Base-by-base conservation (phyloP, 92 coral and sea anemone species). In the Meandrina meandrites region DNA sequence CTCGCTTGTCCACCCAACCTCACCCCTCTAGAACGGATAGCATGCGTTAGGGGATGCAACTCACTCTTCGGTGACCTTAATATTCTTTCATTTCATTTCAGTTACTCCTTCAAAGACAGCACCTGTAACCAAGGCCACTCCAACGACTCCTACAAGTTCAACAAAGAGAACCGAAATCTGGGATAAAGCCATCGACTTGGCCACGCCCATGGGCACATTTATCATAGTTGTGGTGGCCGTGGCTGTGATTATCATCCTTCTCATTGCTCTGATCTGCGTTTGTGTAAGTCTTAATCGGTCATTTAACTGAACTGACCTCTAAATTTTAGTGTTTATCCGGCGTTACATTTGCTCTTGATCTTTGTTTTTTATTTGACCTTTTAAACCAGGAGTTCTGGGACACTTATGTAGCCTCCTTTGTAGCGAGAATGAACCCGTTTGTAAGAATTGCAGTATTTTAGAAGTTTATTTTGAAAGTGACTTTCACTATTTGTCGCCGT, bases 171-270 rank as follows among this genome's bases (percentile, higher is more conserved):
- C 90, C 8, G 79, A 57, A 34, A 11, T 91, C 24, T 91, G 93
- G 93, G 86, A 91, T 60, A 83, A 83, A 67, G 85, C 85, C 56
- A 83, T 91, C 56, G 83, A 88, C 12, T 8, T 74, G 68, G 80
- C 86, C 42, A 76, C 89, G 9, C 86, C 87, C 17, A 27, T 62
- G 83, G 86, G 91, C 13, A 91, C 83, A 18, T 91, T 91, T 18
- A 82, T 91, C 85, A 72, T 92, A n/a, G 80, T 92, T 81, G 84
- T 92, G 79, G 87, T 79, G 56, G 85, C 90, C 22, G 91, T 87
- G 75, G 90, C 74, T 32, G 34, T 92, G 83, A 72, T 91, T 51
- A 73, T 92, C 16, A 84, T 92, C 48, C 84, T 92, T 22, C 83
- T 92, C 27, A 50, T 92, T 30, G 91, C 91, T 28, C 88, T 85